Evolutionary conservation across 2,888 invertebrate species (phyloP).

Genomic region (Amphipoea lucens): DNA sequence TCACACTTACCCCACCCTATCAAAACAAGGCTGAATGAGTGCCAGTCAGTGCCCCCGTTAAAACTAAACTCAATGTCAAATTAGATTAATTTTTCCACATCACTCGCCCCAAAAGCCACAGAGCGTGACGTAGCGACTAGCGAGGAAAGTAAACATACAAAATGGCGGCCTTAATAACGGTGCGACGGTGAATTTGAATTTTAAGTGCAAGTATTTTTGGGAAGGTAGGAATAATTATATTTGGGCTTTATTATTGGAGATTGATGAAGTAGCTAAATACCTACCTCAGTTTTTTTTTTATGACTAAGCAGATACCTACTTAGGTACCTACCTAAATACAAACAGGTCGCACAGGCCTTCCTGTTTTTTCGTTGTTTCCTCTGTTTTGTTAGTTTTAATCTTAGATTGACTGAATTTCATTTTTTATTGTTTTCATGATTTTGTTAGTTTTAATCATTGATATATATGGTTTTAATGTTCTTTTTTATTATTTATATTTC

Average conservation of each 20-base stretch:
- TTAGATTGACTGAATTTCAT: too few relatives aligned
- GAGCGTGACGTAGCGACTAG: conserved; percentile 75
- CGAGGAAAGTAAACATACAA: conserved; percentile 82
- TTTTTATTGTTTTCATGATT: too few relatives aligned
- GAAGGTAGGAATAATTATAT: not conserved
- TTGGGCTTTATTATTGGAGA: not conserved
- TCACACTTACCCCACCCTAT: conserved; percentile 65
- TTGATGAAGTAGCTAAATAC: not conserved
- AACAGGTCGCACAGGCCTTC: too few relatives aligned
- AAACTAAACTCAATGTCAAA: conserved; percentile 79
- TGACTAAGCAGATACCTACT: not conserved
- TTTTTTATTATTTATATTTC: too few relatives aligned
- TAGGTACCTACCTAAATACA: too few relatives aligned
- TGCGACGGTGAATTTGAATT: conserved; percentile 43
- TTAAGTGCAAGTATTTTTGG: conserved; percentile 30
- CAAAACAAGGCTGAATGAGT: conserved; percentile 59
- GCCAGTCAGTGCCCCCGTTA: conserved; percentile 69
- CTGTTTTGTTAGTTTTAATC: too few relatives aligned
- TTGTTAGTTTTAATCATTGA: too few relatives aligned
- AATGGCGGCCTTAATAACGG: conserved; percentile 77
- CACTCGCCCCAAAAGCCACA: conserved; percentile 72
- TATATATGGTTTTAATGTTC: too few relatives aligned
- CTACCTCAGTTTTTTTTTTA: not conserved
- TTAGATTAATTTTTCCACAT: conserved; percentile 82
- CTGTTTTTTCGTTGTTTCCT: too few relatives aligned